Evolutionary conservation across 2,888 invertebrate genomes (phyloP).

Genomic region (Mesorhabditis belari): DNA sequence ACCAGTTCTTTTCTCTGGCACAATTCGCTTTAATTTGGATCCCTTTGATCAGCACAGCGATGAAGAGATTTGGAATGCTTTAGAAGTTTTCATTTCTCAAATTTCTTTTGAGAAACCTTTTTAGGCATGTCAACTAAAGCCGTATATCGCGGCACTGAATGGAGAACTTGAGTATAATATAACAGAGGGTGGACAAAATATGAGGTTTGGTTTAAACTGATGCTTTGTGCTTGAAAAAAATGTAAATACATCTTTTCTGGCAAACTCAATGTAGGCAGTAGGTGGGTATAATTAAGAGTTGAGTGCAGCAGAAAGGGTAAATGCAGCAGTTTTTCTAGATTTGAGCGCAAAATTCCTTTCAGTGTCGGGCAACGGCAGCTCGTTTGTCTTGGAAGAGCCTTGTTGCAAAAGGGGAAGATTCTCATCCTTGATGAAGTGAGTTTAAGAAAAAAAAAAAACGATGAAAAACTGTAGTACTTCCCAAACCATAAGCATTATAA

Average conservation of each 20-base stretch:
- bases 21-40: slow-evolving; percentile 82
- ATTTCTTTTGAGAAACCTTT: too few species aligned
- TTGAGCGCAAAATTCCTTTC: slow-evolving; percentile 10
- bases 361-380: slow-evolving; percentile 59
- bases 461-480: too few species aligned
- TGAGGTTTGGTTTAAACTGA: slow-evolving; percentile 52
- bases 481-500: too few species aligned
- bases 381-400: slow-evolving; percentile 57
- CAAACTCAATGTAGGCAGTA: too few species aligned
- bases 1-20: slow-evolving; percentile 61
- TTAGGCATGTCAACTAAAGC: slow-evolving; percentile 71
- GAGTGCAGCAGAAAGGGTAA: too few species aligned
- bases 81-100: too few species aligned
- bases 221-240: not conserved
- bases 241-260: too few species aligned
- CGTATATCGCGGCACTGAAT: slow-evolving; percentile 69
- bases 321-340: too few species aligned
- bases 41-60: slow-evolving; percentile 75
- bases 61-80: slow-evolving; percentile 75
- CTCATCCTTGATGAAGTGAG: slow-evolving; percentile 62
- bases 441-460: too few species aligned
- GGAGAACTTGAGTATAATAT: slow-evolving; percentile 74
- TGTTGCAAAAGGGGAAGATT: slow-evolving; percentile 53
- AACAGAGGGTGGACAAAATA: slow-evolving; percentile 82
- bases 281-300: too few species aligned